Base-by-base conservation (phyloP, 2,797 vertebrate genomes). In the Rhinoraja longicauda region DNA sequence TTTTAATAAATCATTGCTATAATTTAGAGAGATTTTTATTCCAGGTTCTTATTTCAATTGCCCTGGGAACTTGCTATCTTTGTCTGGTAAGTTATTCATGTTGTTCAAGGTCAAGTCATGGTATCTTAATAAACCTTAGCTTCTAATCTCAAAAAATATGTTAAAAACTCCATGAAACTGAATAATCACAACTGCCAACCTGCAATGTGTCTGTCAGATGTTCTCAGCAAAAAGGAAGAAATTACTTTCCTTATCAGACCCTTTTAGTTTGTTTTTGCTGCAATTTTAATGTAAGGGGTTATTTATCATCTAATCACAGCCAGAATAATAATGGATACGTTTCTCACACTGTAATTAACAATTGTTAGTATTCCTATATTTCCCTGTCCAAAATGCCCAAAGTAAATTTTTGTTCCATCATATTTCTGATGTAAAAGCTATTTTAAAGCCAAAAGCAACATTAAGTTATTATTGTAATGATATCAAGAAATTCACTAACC, bases 351-450 rank as follows among this genome's bases (percentile, higher is more conserved):
- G 70, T 26, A 92, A 92, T 57, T 53, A 75, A 92, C 70, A 6
- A 45, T 92, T 92, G 70, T 92, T 45, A 75, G 90, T 92, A 13
- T 92, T 73, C 45, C 13, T 92, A 53, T 73, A 26, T 75, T 75
- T 92, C 90, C 90, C 90, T 53, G 70, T 92, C 90, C 67, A 73
- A 91, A 91, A 72, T 91, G 67, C 90, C 90, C 57, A 10, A 24
- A 92, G 45, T 92, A 92, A 92, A 92, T 92, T 24, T 53, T 92
- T 90, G 92, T 92, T 73, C 90, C 90, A 57, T 75, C 75, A 57
- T 75, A 75, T 92, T 92, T 92, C 15, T 75, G 39, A 75, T n/a
- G 70, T 75, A 75, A 92, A 75, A 92, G 45, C 90, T 57, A 92
- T 75, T 26, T 73, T 73, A 53, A 12, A 75, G 90, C 90, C 90